phyloP scores from a whole-genome alignment of 2,888 invertebrate genomes.

The Nomada hirtipes region DNA sequence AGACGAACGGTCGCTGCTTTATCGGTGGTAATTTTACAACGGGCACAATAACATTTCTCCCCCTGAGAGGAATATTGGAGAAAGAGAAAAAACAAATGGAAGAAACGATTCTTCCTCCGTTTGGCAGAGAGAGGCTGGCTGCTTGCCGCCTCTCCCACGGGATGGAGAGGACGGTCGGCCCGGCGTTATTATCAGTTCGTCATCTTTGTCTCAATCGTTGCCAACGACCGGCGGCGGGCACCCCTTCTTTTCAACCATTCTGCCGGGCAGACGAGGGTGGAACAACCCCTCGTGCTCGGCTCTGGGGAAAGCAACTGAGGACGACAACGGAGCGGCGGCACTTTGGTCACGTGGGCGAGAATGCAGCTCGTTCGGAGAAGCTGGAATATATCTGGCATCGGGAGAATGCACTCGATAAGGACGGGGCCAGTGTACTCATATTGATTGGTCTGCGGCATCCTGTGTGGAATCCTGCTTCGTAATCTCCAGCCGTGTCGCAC shows the following conservation, averaged over 20 bases:
- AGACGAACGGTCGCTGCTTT: constrained; percentile 32
- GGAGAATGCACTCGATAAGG: constrained; percentile 78
- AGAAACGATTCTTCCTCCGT: constrained; percentile 31
- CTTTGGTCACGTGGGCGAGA: constrained; percentile 57
- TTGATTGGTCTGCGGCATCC: constrained; percentile 83
- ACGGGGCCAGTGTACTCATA: constrained; percentile 76
- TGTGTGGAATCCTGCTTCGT: constrained; percentile 76
- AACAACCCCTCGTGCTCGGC: constrained; percentile 31
- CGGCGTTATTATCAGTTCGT: constrained; percentile 68
- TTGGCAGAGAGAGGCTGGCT: background rate
- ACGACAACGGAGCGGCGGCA: constrained; percentile 27
- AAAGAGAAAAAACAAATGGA: constrained; percentile 14
- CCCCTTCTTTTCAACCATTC: constrained; percentile 42
- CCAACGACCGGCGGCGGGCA: constrained; percentile 37
- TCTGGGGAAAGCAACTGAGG: constrained; percentile 9
- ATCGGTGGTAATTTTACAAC: constrained; percentile 57
- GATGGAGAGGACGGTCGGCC: background rate
- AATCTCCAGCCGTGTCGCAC: constrained; percentile 53
- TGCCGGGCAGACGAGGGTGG: constrained; percentile 38
- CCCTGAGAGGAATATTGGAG: constrained; percentile 27
- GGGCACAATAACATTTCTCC: constrained; percentile 51
- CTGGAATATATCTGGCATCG: constrained; percentile 71
- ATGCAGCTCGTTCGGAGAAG: constrained; percentile 46
- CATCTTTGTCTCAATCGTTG: constrained; percentile 61
- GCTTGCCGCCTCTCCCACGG: background rate